phyloP scores from a whole-genome alignment of 1,140 invertebrate species.

The Zaprionus nigranus region DNA sequence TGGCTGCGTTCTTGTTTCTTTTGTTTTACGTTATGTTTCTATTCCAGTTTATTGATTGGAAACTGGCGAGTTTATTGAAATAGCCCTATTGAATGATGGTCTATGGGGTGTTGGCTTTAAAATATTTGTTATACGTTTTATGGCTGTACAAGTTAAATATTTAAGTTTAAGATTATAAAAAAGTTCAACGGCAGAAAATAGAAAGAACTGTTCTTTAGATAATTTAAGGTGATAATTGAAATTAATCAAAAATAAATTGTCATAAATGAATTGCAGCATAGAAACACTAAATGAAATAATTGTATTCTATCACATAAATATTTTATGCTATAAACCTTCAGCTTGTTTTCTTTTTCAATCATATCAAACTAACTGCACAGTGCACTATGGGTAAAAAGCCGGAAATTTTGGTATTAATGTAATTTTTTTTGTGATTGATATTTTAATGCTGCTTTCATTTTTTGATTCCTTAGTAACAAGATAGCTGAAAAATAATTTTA shows the following conservation, averaged over 20 bases:
- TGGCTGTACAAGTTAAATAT: not conserved
- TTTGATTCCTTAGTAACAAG: too few species aligned
- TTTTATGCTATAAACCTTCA: not conserved
- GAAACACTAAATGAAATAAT: too few species aligned
- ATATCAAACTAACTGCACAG: constrained; percentile 6
- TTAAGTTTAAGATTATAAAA: not conserved
- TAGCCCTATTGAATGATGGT: not conserved
- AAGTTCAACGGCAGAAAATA: too few species aligned
- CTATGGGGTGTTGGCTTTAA: not conserved
- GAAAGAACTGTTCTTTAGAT: too few species aligned
- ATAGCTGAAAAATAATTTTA: too few species aligned
- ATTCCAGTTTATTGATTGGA: constrained; percentile 3
- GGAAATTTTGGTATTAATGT: too few species aligned
- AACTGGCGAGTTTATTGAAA: not conserved
- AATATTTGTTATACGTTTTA: not conserved
- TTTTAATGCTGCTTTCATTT: too few species aligned
- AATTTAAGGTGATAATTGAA: too few species aligned
- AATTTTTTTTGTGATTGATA: too few species aligned
- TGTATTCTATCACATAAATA: not conserved
- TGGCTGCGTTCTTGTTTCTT: constrained; percentile 50
- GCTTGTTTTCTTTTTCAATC: not conserved
- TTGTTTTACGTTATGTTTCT: constrained; percentile 19
- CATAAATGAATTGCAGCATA: too few species aligned
- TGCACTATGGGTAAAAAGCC: too few species aligned
- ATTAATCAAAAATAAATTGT: too few species aligned